phyloP scores from a whole-genome alignment of 2,797 vertebrate genomes.

The Scolopax bukidnonensis region DNA sequence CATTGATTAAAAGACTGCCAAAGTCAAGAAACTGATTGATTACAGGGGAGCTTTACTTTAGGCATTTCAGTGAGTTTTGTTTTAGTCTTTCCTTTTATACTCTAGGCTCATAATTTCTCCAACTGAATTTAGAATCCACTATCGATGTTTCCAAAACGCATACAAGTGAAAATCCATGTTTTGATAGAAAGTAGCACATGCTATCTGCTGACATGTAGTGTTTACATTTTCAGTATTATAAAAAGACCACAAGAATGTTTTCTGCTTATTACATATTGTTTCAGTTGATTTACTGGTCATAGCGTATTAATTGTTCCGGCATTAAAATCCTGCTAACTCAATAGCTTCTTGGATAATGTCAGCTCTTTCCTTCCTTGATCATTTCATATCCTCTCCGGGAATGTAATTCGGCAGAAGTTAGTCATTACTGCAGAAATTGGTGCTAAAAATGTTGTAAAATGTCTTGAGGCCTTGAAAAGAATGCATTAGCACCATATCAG shows the following conservation, averaged over 20 bases:
- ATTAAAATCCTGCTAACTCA: background rate
- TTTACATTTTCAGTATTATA: background rate
- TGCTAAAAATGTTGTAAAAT: slow-evolving; percentile 24
- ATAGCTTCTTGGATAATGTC: background rate
- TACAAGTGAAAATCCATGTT: background rate
- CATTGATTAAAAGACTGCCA: background rate
- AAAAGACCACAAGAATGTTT: background rate
- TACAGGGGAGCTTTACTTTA: background rate
- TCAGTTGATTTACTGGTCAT: background rate
- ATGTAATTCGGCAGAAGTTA: slow-evolving; percentile 32
- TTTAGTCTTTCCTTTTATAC: background rate
- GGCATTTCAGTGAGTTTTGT: background rate
- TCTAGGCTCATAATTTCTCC: background rate
- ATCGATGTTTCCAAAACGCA: background rate
- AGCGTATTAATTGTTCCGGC: background rate
- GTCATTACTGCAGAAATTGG: slow-evolving; percentile 7
- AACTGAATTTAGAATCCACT: background rate
- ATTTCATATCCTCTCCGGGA: background rate
- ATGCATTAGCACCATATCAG: background rate
- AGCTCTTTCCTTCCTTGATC: background rate
- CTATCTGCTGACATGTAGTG: background rate
- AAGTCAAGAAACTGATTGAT: background rate
- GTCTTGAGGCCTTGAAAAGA: background rate
- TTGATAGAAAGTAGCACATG: background rate
- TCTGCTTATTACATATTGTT: background rate